phyloP scores from a whole-genome alignment of 2,888 invertebrate species.

The Sinohyriopsis cumingii region DNA sequence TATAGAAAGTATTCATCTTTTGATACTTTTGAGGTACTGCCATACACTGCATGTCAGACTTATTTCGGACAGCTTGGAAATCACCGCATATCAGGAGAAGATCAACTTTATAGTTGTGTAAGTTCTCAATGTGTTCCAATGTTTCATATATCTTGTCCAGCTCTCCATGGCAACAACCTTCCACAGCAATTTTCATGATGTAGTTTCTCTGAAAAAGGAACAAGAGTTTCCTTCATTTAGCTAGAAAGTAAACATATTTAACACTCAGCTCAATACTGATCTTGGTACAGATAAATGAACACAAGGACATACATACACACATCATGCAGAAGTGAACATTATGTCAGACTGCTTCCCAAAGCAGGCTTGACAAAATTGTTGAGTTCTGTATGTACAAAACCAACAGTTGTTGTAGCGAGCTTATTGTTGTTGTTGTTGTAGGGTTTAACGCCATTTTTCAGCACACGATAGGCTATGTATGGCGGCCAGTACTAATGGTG shows the following conservation, averaged over 20 bases:
- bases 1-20: conserved; percentile 92
- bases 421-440: too few species aligned
- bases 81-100: conserved; percentile 97
- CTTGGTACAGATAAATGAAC: too few species aligned
- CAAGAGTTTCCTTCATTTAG: background rate
- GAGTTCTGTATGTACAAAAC: too few species aligned
- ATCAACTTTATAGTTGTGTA: conserved; percentile 86
- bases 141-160: conserved; percentile 95
- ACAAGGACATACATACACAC: too few species aligned
- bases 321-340: too few species aligned
- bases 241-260: too few species aligned
- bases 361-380: too few species aligned
- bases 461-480: too few species aligned
- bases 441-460: too few species aligned
- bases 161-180: conserved; percentile 99
- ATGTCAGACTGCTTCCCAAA: too few species aligned
- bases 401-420: too few species aligned
- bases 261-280: background rate
- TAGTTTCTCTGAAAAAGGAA: conserved; percentile 4
- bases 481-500: too few species aligned
- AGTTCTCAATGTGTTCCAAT: conserved; percentile 82
- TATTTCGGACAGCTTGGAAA: conserved; percentile 95
- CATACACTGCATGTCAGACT: conserved; percentile 91
- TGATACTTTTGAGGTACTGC: conserved; percentile 95
- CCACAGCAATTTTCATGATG: conserved; percentile 79